Conservation (phyloP, 2,888 invertebrate species). For the Campopleginae sp. region DNA sequence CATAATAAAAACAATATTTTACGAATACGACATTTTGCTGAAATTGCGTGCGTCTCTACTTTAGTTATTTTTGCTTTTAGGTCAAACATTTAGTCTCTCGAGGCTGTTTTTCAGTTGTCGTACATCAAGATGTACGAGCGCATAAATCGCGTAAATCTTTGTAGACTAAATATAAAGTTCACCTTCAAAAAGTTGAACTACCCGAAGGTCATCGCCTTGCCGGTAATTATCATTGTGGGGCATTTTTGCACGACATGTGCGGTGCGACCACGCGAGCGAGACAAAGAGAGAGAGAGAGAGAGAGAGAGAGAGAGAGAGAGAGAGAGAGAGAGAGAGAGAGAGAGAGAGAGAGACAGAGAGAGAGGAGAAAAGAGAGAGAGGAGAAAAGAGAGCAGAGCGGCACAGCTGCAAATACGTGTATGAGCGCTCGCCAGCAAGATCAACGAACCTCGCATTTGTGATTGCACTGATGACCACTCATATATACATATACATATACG, state of each 20-base stretch:
- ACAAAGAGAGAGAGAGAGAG: neutral
- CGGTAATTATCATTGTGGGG: slow-evolving; percentile 39
- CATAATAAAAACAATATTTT: neutral
- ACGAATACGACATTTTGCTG: neutral
- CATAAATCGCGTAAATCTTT: slow-evolving; percentile 10
- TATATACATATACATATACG: neutral
- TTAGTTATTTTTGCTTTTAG: neutral
- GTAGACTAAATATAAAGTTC: slow-evolving; percentile 40
- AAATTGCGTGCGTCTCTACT: neutral
- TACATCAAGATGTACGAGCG: neutral
- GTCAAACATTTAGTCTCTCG: neutral
- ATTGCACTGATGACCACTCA: slow-evolving; percentile 14
- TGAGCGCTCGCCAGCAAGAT: slow-evolving; percentile 13
- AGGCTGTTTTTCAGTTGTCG: neutral
- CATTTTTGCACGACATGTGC: slow-evolving; percentile 18
- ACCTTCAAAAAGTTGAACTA: slow-evolving; percentile 44
- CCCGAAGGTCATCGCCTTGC: slow-evolving; percentile 44
- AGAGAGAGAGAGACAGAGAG: slow-evolving; percentile 3
- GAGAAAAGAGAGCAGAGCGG: neutral
- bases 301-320: too few relatives aligned
- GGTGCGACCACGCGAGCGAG: neutral
- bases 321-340: neutral
- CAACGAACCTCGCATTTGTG: slow-evolving; percentile 52
- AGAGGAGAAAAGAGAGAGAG: neutral
- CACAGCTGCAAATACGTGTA: slow-evolving; percentile 25